Evolutionary conservation across 2,888 invertebrate species (phyloP).

Genomic region (Epiblema foenella): DNA sequence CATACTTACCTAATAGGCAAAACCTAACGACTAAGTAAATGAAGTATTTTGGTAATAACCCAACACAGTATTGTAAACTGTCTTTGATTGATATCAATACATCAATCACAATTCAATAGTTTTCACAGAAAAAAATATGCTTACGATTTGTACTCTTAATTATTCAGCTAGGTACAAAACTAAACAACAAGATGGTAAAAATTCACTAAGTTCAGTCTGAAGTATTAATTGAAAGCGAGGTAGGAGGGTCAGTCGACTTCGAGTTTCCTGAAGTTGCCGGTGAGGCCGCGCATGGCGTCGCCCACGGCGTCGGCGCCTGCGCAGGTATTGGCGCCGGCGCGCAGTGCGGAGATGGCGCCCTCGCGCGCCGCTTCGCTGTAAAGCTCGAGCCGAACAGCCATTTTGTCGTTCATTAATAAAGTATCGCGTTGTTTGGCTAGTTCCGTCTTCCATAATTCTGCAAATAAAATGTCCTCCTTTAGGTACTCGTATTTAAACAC

Average conservation of each 20-base stretch:
- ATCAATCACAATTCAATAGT: constrained; percentile 8
- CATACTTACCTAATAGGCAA: constrained; percentile 37
- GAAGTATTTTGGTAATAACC: constrained; percentile 6
- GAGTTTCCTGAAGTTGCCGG: constrained; percentile 91
- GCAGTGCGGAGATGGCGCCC: constrained; percentile 90
- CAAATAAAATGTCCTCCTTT: too few species aligned
- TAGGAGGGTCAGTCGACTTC: constrained; percentile 87
- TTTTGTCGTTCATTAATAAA: constrained; percentile 87
- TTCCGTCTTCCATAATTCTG: constrained; percentile 90
- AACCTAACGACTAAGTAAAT: constrained; percentile 28
- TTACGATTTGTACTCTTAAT: constrained; percentile 35
- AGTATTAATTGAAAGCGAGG: constrained; percentile 8
- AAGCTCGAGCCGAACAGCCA: constrained; percentile 88
- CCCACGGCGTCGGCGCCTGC: constrained; percentile 87
- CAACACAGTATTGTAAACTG: neutral
- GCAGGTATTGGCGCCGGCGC: constrained; percentile 82
- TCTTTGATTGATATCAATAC: neutral
- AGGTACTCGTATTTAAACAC: too few species aligned
- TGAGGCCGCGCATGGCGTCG: constrained; percentile 88
- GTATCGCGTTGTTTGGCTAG: constrained; percentile 85
- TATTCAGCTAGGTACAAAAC: constrained; percentile 34
- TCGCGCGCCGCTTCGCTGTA: constrained; percentile 89
- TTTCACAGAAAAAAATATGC: constrained; percentile 25
- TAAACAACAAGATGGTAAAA: constrained; percentile 28
- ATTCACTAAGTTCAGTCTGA: constrained; percentile 40